A percentile compares a stretch with the other conserved stretches of the same genome.
These are phyloP conservation scores for Zosterops pallidus DNA, from an alignment of 2,113 vertebrate genomes.

Conservation along the genomic window DNA sequence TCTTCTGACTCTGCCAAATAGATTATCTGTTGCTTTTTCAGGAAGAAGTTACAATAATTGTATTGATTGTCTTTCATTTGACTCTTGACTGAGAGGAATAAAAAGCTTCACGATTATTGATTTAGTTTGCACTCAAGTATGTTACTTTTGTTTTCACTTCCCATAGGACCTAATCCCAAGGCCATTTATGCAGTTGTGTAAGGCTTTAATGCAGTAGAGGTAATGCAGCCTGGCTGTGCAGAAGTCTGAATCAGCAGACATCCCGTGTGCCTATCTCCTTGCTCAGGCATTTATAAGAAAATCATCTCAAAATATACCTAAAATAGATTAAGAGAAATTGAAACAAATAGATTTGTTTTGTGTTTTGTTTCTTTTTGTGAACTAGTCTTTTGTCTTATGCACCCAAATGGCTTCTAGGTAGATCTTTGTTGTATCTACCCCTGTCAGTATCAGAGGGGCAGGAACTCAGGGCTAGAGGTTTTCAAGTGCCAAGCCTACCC, in stretches of 20 bases:
- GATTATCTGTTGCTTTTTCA: slow-evolving; percentile 45
- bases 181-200: slow-evolving; percentile 10
- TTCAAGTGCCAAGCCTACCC: neutral
- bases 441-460: neutral
- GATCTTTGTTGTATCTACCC: neutral
- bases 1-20: neutral
- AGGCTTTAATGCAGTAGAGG: slow-evolving; percentile 47
- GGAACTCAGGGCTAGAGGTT: neutral
- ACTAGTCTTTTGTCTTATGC: neutral
- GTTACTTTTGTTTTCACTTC: slow-evolving; percentile 64
- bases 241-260: slow-evolving; percentile 14
- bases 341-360: neutral
- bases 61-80: slow-evolving; percentile 66
- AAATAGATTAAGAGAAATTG: neutral
- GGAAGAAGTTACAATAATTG: slow-evolving; percentile 40
- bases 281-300: neutral
- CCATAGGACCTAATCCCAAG: slow-evolving; percentile 51
- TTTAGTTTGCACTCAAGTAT: neutral
- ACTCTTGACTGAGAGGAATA: slow-evolving; percentile 57
- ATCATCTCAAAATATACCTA: neutral
- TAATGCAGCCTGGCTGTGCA: slow-evolving; percentile 23
- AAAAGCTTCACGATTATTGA: slow-evolving; percentile 49
- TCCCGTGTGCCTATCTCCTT: neutral
- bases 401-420: neutral
- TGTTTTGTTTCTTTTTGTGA: neutral